phyloP scores from a whole-genome alignment of 2,888 invertebrate genomes.

The Drosophila lutescens region DNA sequence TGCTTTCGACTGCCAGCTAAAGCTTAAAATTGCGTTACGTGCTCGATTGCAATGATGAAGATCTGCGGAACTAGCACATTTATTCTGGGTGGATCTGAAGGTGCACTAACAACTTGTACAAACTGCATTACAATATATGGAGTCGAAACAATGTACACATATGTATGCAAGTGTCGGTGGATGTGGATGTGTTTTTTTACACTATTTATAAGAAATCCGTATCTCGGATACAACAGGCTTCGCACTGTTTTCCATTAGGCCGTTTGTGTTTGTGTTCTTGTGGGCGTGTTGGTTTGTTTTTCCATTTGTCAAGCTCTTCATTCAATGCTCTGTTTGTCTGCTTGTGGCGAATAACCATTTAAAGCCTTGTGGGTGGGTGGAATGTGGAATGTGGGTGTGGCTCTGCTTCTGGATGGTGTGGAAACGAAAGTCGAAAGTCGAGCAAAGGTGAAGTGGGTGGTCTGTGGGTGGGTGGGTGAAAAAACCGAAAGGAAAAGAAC shows the following conservation, averaged over 20 bases:
- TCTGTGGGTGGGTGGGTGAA: background rate
- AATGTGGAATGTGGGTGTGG: background rate
- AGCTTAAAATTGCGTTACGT: constrained; percentile 12
- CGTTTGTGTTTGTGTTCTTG: constrained; percentile 14
- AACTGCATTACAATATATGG: constrained; percentile 49
- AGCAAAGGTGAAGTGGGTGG: constrained; percentile 21
- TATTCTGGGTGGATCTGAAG: constrained; percentile 25
- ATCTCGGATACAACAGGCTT: constrained; percentile 16
- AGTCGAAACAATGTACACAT: constrained; percentile 31
- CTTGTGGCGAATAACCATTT: constrained; percentile 51
- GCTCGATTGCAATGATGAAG: constrained; percentile 19
- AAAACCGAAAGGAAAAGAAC: constrained; percentile 3
- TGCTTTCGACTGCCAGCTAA: background rate
- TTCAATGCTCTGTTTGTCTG: constrained; percentile 49
- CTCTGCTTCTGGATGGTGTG: background rate
- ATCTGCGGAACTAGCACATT: constrained; percentile 8
- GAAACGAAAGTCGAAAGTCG: constrained; percentile 30
- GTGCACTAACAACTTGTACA: constrained; percentile 67
- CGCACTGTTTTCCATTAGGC: constrained; percentile 13
- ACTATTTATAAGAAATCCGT: background rate
- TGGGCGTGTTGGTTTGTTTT: constrained; percentile 31
- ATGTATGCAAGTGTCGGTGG: constrained; percentile 29
- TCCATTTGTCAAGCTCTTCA: constrained; percentile 49
- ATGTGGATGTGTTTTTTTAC: background rate
- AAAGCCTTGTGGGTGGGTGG: constrained; percentile 52